Evolutionary conservation across 2,113 vertebrate genomes (phyloP), one percentile per base, ranked within the genome.

Genomic region (Bubo blakistoni): DNA sequence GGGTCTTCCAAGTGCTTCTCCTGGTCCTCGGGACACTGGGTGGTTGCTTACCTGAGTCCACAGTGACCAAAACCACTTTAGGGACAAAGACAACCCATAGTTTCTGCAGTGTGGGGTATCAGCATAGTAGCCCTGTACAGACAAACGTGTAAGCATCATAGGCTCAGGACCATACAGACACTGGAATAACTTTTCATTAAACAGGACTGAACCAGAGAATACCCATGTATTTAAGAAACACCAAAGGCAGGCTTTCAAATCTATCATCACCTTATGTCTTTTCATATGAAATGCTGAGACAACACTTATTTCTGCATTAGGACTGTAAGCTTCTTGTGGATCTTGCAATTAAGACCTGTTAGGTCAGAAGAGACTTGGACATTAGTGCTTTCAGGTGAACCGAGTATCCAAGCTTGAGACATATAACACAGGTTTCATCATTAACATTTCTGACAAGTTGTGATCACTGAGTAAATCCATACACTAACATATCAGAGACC

Each of bases 91-190:
- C 13, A 89, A 69, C 10, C 13, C 21, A 5, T 0, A 32, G 17
- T 17, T 67, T 61, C 70, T 65, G 40, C 47, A 71, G n/a, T 0
- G 14, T 5, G 78, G n/a, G 27, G 40, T 42, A 27, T 7, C 13
- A 3, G 36, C 11, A 36, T 0, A 47, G 24, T 1, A n/a, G 14
- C 17, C 3, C 8, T 36, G 22, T 5, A 62, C 3, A 82, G 3
- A 86, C 15, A 85, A 74, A 62, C 0, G 0, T 17, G 44, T 11
- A 13, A 27, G 13, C 27, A 62, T 22, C 30, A 29, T 0, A 12
- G 24, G 36, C 58, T 82, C 21, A 54, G 36, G 19, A 61, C 18
- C 25, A 52, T 4, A 47, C 6, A 61, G 13, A 79, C 20, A 46
- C 7, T 2, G 16, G 5, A 67, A 1, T 1, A 32, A 38, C 47